Base-by-base conservation (phyloP, 1,140 invertebrate genomes). In the Trichogramma pretiosum region DNA sequence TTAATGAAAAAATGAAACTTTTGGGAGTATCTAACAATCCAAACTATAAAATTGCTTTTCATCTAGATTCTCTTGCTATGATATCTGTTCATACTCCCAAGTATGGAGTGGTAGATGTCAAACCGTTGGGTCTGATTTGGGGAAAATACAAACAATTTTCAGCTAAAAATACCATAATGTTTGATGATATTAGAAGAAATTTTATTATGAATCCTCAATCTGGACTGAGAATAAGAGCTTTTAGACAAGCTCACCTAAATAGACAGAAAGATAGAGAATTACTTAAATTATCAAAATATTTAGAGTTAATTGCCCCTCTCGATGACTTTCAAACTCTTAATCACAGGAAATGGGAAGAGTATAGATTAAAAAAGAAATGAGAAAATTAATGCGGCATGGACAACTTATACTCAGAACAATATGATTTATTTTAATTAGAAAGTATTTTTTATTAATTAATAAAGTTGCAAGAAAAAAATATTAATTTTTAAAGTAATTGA, bases 141-240 rank as follows among this genome's bases (percentile, higher is more conserved):
- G 93, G 93, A 11, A 93, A 94, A 65, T 97, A 84, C 65, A 75
- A 82, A 13, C 85, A 94, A 59, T 96, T 88, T 63, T 84, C 77
- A 34, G 72, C 83, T 1, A 89, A 86, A 60, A 98, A 98, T 62
- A 98, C 94, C 0, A 93, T 98, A 52, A 98, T 98, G 93, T 91
- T 98, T 61, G 94, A 98, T 63, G 94, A 98, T 63, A 87, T 98
- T n/a, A 76, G 92, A 45, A 74, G 92, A 55, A 98, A 98, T 73
- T 98, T 98, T 60, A 81, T 97, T 13, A 96, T 98, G 93, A 98
- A 98, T 72, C 93, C 93, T 13, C 87, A 90, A 57, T 93, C 85
- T 52, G 94, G 94, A 5, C 70, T 98, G 1, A 84, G 85, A 66
- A 96, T 98, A 62, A 76, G 82, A 61, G 84, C 93, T 1, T 98